Evolutionary conservation across 2,113 vertebrate genomes (phyloP).

Genomic region (Brachirus orientalis): DNA sequence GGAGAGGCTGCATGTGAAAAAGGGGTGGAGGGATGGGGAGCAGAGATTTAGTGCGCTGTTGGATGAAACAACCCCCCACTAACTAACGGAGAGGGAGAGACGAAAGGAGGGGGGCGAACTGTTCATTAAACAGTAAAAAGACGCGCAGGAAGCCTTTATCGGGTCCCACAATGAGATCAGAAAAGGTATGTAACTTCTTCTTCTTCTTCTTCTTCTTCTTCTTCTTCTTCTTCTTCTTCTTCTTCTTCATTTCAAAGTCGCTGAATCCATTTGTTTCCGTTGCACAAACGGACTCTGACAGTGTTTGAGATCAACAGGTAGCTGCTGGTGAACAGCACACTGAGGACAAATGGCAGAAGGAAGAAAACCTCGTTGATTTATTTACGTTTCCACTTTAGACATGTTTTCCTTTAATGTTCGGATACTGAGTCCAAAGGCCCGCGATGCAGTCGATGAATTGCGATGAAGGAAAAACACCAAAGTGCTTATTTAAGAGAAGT

Average conservation of each 20-base stretch:
- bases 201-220: no score
- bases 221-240: no score
- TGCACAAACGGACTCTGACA: slow-evolving; percentile 17
- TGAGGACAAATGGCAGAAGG: not conserved
- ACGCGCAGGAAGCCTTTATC: slow-evolving; percentile 61
- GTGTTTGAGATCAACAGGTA: slow-evolving; percentile 57
- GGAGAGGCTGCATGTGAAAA: slow-evolving; percentile 68
- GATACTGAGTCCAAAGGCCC: not conserved
- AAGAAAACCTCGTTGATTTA: not conserved
- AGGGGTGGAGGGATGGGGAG: slow-evolving; percentile 67
- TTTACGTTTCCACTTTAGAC: not conserved
- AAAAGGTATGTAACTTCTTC: slow-evolving; percentile 66
- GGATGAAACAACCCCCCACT: slow-evolving; percentile 82
- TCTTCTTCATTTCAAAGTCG: not conserved
- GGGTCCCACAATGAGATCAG: slow-evolving; percentile 68
- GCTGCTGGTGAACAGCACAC: slow-evolving; percentile 6
- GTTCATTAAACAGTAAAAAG: slow-evolving; percentile 65
- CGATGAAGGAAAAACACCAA: slow-evolving; percentile 10
- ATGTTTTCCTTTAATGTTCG: no score
- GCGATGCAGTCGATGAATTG: not conserved
- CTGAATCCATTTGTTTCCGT: slow-evolving; percentile 32
- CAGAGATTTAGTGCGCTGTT: slow-evolving; percentile 79
- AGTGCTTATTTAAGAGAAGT: not conserved
- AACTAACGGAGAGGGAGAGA: slow-evolving; percentile 74
- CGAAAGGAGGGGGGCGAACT: slow-evolving; percentile 66